A percentile compares a stretch with the other conserved stretches of the same genome.
phyloP scores from a whole-genome alignment of 2,797 vertebrate genomes.

The Cephalopachus bancanus region DNA sequence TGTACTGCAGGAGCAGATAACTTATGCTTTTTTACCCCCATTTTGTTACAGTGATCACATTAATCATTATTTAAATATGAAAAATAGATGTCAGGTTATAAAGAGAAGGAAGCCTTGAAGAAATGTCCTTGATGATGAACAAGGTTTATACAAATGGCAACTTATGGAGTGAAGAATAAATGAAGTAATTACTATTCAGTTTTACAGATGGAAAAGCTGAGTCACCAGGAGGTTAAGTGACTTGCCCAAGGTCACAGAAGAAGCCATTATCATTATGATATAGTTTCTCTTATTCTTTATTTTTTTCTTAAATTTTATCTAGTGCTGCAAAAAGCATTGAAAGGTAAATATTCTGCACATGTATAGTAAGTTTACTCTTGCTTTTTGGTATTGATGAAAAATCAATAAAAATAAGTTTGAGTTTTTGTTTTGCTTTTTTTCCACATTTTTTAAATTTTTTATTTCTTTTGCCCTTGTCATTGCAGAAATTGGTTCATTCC shows the following conservation, averaged over 20 bases:
- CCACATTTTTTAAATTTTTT: not conserved
- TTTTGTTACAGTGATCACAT: constrained; percentile 62
- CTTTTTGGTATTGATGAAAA: not conserved
- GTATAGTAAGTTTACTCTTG: not conserved
- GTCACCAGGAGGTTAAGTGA: constrained; percentile 80
- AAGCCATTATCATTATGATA: constrained; percentile 51
- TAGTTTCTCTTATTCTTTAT: constrained; percentile 10
- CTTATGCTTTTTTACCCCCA: not conserved
- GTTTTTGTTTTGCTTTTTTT: constrained; percentile 3
- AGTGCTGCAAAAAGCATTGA: not conserved
- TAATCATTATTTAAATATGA: constrained; percentile 77
- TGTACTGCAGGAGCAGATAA: not conserved
- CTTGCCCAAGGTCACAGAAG: constrained; percentile 72
- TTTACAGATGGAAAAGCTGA: constrained; percentile 81
- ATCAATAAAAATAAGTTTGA: constrained; percentile 40
- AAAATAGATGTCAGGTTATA: constrained; percentile 58
- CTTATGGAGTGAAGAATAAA: constrained; percentile 78
- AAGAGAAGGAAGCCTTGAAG: constrained; percentile 77
- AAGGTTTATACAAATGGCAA: constrained; percentile 76
- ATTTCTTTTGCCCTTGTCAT: constrained; percentile 32
- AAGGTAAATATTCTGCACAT: not conserved
- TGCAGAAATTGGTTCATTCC: constrained; percentile 7
- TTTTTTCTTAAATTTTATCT: constrained; percentile 44
- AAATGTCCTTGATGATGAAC: constrained; percentile 79
- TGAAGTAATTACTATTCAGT: constrained; percentile 81